Base-by-base conservation (phyloP, 2,888 invertebrate species). In the Cheilosia vulpina region DNA sequence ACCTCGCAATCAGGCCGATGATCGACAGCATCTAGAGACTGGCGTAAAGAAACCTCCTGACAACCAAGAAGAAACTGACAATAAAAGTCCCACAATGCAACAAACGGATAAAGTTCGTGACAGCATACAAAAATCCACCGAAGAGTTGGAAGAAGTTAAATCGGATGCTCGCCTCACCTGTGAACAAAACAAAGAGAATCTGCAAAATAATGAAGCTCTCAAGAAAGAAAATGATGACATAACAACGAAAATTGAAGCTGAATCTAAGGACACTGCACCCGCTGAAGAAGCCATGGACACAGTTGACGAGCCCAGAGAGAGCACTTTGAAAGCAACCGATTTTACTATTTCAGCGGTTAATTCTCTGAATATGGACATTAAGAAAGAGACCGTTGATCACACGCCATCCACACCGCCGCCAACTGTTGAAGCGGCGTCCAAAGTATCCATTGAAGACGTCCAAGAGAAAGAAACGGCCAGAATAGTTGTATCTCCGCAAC, bases 221-320 rank as follows among this genome's bases (percentile, higher is more conserved):
- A 90, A 90, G 71, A 88, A 89, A 55, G 89, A 89, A 19, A 87
- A 90, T n/a, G 90, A 89, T 73, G 90, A 89, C 38, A 68, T 89
- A 38, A 89, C 89, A 53, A 71, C 88, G 0, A 89, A 89, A 38
- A 71, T 89, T 43, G 89, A 91, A 47, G 84, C 87, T 65, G 87
- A 90, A 55, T 83, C 82, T 53, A 88, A 89, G n/a, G 89, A 89
- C 47, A 50, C 34, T 6, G 21, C 13, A 31, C 2, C 81, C 38
- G 19, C 63, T 3, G 24, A 55, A 11, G 77, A 80, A 27, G 41
- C 34, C 24, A 85, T 85, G 81, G 76, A 85, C n/a, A 72, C 65
- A 19, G 34, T 6, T 2, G 66, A 73, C n/a, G 66, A 76, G 0
- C 15, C 47, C 45, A 72, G 11, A 13, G 81, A 85, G 7, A 76